Evolutionary conservation across 2,113 vertebrate genomes (phyloP).

Genomic region (Dolichallabes microphthalmus): DNA sequence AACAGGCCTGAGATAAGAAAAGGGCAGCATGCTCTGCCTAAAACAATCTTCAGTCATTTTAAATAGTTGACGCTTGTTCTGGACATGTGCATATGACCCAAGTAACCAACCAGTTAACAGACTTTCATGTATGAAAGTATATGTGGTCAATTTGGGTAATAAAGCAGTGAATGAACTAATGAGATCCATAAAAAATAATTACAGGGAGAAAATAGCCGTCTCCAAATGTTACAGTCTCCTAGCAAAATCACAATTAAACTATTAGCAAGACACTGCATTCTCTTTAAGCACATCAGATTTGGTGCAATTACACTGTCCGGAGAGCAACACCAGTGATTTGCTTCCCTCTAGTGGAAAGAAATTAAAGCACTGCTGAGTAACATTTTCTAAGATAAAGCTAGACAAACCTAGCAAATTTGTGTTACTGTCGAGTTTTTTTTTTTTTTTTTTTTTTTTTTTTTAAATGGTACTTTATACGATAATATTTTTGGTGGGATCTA

Average conservation of each 20-base stretch:
- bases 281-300: background rate
- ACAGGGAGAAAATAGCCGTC: background rate
- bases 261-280: background rate
- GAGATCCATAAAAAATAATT: background rate
- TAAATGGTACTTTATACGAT: background rate
- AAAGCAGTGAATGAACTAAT: background rate
- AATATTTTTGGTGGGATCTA: background rate
- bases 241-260: background rate
- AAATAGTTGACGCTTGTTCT: too few species aligned
- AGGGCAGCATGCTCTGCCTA: background rate
- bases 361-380: background rate
- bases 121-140: background rate
- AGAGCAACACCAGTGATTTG: background rate
- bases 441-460: too few species aligned
- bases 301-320: too few species aligned
- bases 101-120: background rate
- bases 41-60: background rate
- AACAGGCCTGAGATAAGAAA: background rate
- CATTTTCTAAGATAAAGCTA: background rate
- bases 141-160: background rate
- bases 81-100: background rate
- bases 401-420: background rate
- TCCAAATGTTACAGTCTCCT: background rate
- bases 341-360: constrained; percentile 31
- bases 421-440: background rate